These are phyloP conservation scores for Diabrotica undecimpunctata DNA, from an alignment of 1,140 invertebrate genomes.

Conservation along the genomic window DNA sequence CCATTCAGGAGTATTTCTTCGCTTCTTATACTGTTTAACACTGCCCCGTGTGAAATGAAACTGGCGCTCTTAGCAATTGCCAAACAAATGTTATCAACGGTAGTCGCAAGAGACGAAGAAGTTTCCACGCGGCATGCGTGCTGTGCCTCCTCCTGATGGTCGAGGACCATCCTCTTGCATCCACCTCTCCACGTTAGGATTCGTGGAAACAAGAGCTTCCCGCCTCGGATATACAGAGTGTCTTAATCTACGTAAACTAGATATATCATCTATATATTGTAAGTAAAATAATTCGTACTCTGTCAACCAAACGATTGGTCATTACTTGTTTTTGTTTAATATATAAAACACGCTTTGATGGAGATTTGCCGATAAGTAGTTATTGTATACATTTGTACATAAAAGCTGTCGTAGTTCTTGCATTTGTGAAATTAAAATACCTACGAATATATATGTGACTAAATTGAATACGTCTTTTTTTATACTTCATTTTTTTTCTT, in stretches of 20 bases:
- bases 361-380: no score
- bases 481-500: no score
- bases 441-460: no score
- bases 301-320: no score
- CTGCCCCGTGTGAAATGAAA: not conserved
- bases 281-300: no score
- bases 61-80: slow-evolving; percentile 10
- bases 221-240: not conserved
- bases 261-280: not conserved
- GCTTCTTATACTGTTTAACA: slow-evolving; percentile 15
- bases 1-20: slow-evolving; percentile 42
- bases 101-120: slow-evolving; percentile 2
- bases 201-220: not conserved
- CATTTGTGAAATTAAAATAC: no score
- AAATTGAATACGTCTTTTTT: no score
- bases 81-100: slow-evolving; percentile 4
- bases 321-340: no score
- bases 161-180: slow-evolving; percentile 22
- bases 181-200: slow-evolving; percentile 10
- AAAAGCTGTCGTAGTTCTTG: no score
- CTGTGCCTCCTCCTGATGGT: slow-evolving; percentile 7
- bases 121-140: slow-evolving; percentile 24
- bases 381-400: no score
- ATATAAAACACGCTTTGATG: no score
- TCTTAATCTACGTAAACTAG: not conserved